A percentile compares a stretch with the other conserved stretches of the same genome.
These are phyloP conservation scores for Lepisosteus oculatus DNA, from an alignment of 2,113 vertebrate species.

Conservation along the genomic window DNA sequence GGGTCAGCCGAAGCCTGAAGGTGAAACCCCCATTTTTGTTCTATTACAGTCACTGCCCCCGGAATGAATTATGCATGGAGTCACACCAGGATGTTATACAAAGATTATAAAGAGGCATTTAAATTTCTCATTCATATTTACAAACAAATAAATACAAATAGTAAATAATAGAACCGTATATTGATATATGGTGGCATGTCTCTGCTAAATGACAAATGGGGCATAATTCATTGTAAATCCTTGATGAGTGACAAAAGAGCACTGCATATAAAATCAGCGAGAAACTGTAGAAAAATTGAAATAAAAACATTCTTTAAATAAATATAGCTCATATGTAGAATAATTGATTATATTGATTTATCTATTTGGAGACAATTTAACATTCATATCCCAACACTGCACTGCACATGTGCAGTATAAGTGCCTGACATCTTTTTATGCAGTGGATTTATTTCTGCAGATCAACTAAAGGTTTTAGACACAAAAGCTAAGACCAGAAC, in stretches of 20 bases:
- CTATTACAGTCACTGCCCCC: constrained; percentile 15
- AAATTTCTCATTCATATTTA: constrained; percentile 9
- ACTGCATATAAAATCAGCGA: too few species aligned
- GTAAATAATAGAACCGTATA: too few species aligned
- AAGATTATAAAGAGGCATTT: constrained; percentile 25
- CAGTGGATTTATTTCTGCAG: neutral
- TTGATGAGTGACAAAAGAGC: too few species aligned
- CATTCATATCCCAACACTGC: too few species aligned
- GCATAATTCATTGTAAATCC: too few species aligned
- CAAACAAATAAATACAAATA: constrained; percentile 1
- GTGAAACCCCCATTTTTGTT: constrained; percentile 17
- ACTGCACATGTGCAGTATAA: neutral
- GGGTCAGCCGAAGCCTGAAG: constrained; percentile 15
- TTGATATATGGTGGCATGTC: too few species aligned
- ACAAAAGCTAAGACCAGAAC: neutral
- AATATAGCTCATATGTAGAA: too few species aligned
- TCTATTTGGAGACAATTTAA: too few species aligned
- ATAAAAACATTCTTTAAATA: too few species aligned
- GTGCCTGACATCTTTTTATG: neutral
- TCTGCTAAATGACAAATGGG: too few species aligned
- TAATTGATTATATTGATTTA: too few species aligned
- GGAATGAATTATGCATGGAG: constrained; percentile 48
- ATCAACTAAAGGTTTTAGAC: neutral
- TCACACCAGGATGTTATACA: constrained; percentile 27
- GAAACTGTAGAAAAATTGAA: too few species aligned